Evolutionary conservation across 2,888 invertebrate species (phyloP).

Genomic region (Tineola bisselliella): DNA sequence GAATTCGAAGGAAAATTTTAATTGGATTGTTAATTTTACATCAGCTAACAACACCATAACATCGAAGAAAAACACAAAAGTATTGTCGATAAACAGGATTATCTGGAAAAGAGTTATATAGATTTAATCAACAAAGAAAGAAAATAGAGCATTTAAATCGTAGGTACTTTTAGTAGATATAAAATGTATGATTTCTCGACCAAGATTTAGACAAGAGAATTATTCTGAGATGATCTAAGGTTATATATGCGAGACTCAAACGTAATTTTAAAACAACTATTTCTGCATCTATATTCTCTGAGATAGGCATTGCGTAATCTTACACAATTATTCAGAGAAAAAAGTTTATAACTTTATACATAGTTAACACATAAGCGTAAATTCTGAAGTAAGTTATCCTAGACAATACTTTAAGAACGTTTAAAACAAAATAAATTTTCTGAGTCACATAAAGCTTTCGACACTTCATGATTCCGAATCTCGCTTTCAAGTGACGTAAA

Average conservation of each 20-base stretch:
- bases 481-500: conserved; percentile 51
- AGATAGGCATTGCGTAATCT: neutral
- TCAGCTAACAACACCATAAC: neutral
- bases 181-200: conserved; percentile 21
- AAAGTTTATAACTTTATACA: neutral
- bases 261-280: no score
- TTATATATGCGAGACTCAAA: no score
- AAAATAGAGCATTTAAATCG: conserved; percentile 18
- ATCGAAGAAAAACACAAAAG: neutral
- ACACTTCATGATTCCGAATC: conserved; percentile 49
- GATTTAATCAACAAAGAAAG: neutral
- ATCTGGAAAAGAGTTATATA: neutral
- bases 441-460: conserved; percentile 56
- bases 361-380: neutral
- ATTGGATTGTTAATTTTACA: conserved; percentile 57
- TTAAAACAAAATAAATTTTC: conserved; percentile 56
- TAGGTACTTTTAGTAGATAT: conserved; percentile 23
- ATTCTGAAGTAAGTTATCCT: conserved; percentile 7
- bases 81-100: neutral
- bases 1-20: conserved; percentile 56
- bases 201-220: conserved; percentile 15
- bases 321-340: neutral
- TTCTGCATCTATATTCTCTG: neutral
- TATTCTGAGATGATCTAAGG: neutral
- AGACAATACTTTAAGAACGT: conserved; percentile 27